A percentile compares a stretch with the other conserved stretches of the same genome.
Conservation (phyloP, 2,888 invertebrate genomes). For the Muscina levida region DNA sequence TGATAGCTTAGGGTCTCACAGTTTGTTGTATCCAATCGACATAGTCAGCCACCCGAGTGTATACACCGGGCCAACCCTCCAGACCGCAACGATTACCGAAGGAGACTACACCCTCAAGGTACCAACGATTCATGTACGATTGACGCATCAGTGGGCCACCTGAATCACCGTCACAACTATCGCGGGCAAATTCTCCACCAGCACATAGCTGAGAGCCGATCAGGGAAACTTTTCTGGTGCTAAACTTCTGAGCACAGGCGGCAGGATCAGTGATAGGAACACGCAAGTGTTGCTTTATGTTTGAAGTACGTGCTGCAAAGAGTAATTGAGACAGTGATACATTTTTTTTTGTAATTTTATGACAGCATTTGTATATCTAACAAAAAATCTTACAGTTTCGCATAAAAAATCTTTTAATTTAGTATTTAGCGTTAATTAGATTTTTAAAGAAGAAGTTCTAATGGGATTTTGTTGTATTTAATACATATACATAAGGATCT, state of each 20-base stretch:
- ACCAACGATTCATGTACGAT: constrained; percentile 74
- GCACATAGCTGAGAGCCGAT: constrained; percentile 74
- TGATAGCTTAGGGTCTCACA: constrained; percentile 76
- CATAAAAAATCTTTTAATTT: no score
- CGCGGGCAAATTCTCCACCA: constrained; percentile 80
- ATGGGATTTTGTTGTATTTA: no score
- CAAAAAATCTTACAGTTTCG: background rate
- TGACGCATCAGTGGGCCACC: constrained; percentile 83
- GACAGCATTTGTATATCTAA: no score
- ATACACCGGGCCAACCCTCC: constrained; percentile 86
- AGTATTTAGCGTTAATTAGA: no score
- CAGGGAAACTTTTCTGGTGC: constrained; percentile 70
- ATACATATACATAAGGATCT: no score
- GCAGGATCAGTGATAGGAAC: constrained; percentile 80
- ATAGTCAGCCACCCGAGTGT: constrained; percentile 84
- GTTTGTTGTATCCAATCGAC: constrained; percentile 84
- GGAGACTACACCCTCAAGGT: constrained; percentile 80
- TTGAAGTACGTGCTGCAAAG: constrained; percentile 72
- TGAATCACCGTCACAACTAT: constrained; percentile 84
- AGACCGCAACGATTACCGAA: constrained; percentile 80
- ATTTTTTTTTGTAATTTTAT: no score
- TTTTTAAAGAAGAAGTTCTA: no score
- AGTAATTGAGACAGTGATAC: background rate
- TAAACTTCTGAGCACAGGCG: constrained; percentile 79
- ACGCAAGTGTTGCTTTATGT: constrained; percentile 78